Base-by-base conservation (phyloP, 2,113 vertebrate genomes). In the Pseudorasbora parva region DNA sequence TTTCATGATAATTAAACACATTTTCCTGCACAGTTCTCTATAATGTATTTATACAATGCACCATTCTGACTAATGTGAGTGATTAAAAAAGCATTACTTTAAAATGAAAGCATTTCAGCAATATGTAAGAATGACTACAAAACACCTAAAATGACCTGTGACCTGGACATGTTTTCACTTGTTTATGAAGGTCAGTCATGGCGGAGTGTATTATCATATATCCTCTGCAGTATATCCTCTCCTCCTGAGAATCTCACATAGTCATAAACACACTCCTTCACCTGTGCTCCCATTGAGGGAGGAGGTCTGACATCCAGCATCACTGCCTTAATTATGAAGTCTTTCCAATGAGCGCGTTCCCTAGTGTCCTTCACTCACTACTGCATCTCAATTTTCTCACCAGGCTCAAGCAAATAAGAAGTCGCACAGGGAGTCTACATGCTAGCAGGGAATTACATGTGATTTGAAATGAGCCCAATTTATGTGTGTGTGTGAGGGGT, bases 401-500 rank as follows among this genome's bases (percentile, higher is more conserved):
- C 25, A 80, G 43, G 60, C 78, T 66, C 59, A 66, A 80, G 60
- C 43, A 80, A 66, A 80, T 80, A 51, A n/a, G 78, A 27, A 64
- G 41, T 49, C 43, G 51, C 78, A 51, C 3, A 0, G 27, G 43
- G 45, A 64, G 60, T 33, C 43, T 66, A 49, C 25, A 17, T 5
- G 60, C 43, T n/a, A 64, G 60, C 78, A 51, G 60, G 78, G 66
- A 66, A 66, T 80, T 60, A 33, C 60, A 66, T 49, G 41, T 11
- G 14, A 80, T 80, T 51, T 80, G 41, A 80, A 88, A 86, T 87
- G 75, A 87, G 84, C 81, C 23, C 23, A 85, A 84, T 90, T 83
- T 89, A 85, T 27, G 33, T 37, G 33, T 37, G 81, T 84, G 85
- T 84, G 79, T 54, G 85, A 54, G 87, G 87, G 89, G 86, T 78